Percentiles rank a stretch among this genome's conserved stretches.
Evolutionary conservation across 2,888 invertebrate species (phyloP).

Genomic region (Chrysolina americana): DNA sequence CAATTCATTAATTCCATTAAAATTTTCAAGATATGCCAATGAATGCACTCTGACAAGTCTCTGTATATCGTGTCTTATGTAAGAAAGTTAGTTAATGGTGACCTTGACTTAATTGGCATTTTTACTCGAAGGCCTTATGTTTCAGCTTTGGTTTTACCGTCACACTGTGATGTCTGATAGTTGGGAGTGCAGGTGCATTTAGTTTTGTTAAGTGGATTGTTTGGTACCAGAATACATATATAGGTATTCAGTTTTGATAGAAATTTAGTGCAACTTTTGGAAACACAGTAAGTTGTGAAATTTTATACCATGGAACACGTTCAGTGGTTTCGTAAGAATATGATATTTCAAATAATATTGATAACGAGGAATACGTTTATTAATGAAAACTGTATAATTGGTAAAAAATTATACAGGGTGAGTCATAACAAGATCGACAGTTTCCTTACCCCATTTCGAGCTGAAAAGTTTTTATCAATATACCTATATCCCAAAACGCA

Average conservation of each 20-base stretch:
- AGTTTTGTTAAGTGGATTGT: slow-evolving; percentile 12
- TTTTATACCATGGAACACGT: too few relatives aligned
- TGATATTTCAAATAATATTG: too few relatives aligned
- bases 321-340: too few relatives aligned
- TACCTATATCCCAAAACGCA: too few relatives aligned
- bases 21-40: slow-evolving; percentile 2
- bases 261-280: background rate
- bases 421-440: too few relatives aligned
- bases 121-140: slow-evolving; percentile 46
- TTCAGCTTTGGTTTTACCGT: slow-evolving; percentile 37
- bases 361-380: too few relatives aligned
- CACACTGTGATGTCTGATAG: slow-evolving; percentile 27
- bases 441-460: too few relatives aligned
- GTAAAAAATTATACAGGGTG: too few relatives aligned
- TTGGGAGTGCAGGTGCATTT: slow-evolving; percentile 26
- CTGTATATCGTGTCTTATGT: slow-evolving; percentile 45
- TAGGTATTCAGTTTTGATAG: background rate
- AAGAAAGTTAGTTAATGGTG: slow-evolving; percentile 56
- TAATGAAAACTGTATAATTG: too few relatives aligned
- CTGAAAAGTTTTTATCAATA: too few relatives aligned
- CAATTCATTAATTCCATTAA: slow-evolving; percentile 14
- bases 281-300: background rate
- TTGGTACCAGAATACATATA: background rate
- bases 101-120: slow-evolving; percentile 58
- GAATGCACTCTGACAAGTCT: slow-evolving; percentile 1